Evolutionary conservation across 2,797 vertebrate genomes (phyloP).

Genomic region (Halcyon badia): DNA sequence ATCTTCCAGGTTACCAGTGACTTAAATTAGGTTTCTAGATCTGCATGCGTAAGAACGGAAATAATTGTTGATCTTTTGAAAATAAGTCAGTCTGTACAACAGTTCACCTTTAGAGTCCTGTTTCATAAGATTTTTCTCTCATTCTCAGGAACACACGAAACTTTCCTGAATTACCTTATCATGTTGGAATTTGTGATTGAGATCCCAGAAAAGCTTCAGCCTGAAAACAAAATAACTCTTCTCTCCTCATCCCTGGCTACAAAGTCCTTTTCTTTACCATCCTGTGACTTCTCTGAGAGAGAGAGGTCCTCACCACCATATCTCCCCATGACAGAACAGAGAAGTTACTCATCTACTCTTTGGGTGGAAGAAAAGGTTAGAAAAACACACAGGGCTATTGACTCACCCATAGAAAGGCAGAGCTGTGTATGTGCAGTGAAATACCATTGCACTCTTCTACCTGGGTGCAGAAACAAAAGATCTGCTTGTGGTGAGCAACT

Average conservation of each 20-base stretch:
- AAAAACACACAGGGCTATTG: background rate
- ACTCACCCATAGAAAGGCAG: background rate
- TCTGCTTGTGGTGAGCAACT: background rate
- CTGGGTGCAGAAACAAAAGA: background rate
- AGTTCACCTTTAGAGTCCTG: background rate
- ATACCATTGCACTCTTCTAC: background rate
- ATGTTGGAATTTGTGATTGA: background rate
- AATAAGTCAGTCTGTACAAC: background rate
- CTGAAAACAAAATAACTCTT: background rate
- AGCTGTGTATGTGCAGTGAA: background rate
- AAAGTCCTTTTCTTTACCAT: background rate
- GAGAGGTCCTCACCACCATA: background rate
- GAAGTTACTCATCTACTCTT: constrained; percentile 24
- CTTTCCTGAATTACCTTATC: background rate
- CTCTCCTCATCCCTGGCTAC: background rate
- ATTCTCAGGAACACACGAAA: background rate
- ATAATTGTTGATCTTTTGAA: background rate
- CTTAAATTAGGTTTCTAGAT: background rate
- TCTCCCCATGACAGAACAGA: background rate
- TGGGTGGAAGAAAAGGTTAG: constrained; percentile 4
- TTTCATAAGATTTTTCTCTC: background rate
- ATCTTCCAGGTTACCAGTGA: background rate
- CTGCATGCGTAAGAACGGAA: background rate
- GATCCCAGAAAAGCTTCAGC: background rate
- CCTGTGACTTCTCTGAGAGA: background rate